Evolutionary conservation across 2,888 invertebrate species (phyloP).

Genomic region (Pristionchus exspectatus): DNA sequence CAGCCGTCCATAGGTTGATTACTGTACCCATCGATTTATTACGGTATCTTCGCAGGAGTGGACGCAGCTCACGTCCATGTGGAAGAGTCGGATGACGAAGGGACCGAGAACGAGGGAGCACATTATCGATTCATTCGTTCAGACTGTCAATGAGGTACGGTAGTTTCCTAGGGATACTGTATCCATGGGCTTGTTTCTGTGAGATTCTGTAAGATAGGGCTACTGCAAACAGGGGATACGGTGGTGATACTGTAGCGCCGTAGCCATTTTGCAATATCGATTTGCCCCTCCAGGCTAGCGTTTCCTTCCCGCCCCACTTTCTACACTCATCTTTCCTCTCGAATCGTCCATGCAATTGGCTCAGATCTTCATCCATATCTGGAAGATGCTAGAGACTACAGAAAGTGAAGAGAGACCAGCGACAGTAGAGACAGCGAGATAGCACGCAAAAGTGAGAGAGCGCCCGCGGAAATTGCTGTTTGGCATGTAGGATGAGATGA

Average conservation of each 20-base stretch:
- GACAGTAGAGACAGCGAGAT: not conserved
- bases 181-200: too few relatives aligned
- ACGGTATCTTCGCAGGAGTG: constrained; percentile 44
- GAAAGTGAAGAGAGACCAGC: not conserved
- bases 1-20: not conserved
- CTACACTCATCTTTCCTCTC: not conserved
- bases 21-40: not conserved
- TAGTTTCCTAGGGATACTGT: not conserved
- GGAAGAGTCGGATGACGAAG: not conserved
- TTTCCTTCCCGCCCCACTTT: not conserved
- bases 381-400: not conserved
- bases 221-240: too few relatives aligned
- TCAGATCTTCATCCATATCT: not conserved
- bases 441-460: not conserved
- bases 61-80: not conserved
- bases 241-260: too few relatives aligned
- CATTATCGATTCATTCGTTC: constrained; percentile 41
- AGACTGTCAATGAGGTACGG: constrained; percentile 35
- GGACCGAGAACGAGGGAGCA: constrained; percentile 16
- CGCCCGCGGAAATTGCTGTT: not conserved
- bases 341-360: not conserved
- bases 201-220: too few relatives aligned
- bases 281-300: not conserved
- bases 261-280: too few relatives aligned
- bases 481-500: not conserved